Evolutionary conservation across 2,113 vertebrate species (phyloP).

Genomic region (Toxotes jaculatrix): DNA sequence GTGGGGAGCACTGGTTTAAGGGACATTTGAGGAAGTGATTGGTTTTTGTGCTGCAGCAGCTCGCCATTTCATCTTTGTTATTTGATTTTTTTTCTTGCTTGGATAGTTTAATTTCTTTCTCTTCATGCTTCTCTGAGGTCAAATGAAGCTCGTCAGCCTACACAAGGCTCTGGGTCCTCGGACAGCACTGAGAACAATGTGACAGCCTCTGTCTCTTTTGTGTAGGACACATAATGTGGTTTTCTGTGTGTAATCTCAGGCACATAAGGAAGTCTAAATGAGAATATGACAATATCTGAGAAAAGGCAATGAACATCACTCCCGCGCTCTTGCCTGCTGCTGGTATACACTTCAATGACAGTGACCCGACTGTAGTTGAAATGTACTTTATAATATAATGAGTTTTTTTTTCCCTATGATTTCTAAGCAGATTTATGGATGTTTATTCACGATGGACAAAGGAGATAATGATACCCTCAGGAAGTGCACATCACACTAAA

Average conservation of each 20-base stretch:
- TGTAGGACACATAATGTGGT: conserved; percentile 2
- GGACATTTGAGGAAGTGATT: conserved; percentile 57
- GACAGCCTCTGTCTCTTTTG: conserved; percentile 22
- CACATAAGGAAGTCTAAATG: conserved; percentile 21
- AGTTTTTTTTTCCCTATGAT: too few relatives aligned
- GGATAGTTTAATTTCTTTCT: conserved; percentile 65
- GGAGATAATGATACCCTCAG: too few relatives aligned
- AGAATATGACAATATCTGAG: conserved; percentile 15
- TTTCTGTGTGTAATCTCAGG: conserved; percentile 23
- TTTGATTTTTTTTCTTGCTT: conserved; percentile 47
- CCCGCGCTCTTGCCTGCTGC: background rate
- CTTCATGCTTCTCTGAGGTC: conserved; percentile 55
- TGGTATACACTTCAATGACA: too few relatives aligned
- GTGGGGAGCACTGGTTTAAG: conserved; percentile 42
- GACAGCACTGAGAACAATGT: background rate
- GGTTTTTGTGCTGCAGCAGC: conserved; percentile 39
- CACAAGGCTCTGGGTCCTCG: conserved; percentile 2
- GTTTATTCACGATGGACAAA: too few relatives aligned
- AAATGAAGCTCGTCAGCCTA: conserved; percentile 42
- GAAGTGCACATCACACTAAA: too few relatives aligned
- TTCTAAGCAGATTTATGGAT: too few relatives aligned
- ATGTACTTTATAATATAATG: too few relatives aligned
- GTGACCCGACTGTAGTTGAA: too few relatives aligned
- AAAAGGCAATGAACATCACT: conserved; percentile 1
- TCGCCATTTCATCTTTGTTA: conserved; percentile 59